phyloP scores from a whole-genome alignment of 2,113 vertebrate species.

The Poecile atricapillus region DNA sequence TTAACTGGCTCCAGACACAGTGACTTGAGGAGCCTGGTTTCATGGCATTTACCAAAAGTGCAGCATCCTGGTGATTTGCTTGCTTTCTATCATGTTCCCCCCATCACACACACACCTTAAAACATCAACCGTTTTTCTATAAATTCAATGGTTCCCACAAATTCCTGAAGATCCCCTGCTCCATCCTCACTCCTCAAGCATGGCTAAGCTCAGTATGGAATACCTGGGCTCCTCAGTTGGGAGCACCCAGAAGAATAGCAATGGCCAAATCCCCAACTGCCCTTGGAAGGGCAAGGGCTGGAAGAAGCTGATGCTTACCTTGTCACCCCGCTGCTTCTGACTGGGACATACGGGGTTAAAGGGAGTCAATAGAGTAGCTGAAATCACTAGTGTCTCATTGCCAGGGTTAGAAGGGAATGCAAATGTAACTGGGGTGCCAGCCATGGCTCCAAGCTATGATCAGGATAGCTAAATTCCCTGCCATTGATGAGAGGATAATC shows the following conservation, averaged over 20 bases:
- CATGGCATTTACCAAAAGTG: background rate
- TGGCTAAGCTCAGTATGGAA: background rate
- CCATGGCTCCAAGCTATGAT: background rate
- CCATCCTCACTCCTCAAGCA: background rate
- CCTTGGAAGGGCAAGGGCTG: background rate
- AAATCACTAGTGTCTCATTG: background rate
- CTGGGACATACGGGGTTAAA: background rate
- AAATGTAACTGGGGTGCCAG: background rate
- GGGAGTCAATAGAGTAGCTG: background rate
- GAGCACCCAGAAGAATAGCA: background rate
- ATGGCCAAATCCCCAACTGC: background rate
- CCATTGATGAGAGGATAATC: background rate
- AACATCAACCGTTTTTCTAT: background rate
- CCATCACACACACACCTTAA: background rate
- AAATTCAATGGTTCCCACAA: background rate
- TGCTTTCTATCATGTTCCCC: background rate
- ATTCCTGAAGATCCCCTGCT: background rate
- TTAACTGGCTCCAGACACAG: background rate
- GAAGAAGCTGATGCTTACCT: background rate
- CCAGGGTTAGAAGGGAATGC: background rate
- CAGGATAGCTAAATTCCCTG: background rate
- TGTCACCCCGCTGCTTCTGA: background rate
- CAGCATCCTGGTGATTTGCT: background rate
- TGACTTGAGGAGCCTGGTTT: background rate
- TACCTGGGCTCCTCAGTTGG: background rate